A percentile compares a stretch with the other conserved stretches of the same genome.
Conservation (phyloP, 1,140 invertebrate genomes). For the Orussus abietinus region DNA sequence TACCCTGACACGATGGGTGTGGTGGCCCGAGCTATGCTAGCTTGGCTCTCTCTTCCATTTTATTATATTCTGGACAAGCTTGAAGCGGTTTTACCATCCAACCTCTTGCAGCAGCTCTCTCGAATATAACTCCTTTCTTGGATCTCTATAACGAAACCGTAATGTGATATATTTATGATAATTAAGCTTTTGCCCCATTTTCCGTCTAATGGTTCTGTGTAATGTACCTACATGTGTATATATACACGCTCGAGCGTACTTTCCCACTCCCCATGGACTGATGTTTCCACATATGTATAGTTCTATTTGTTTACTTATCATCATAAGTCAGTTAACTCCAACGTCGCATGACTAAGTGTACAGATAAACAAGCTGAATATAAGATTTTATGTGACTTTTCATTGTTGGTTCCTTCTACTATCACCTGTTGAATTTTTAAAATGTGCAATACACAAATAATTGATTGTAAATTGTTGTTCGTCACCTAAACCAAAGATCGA, state of each 20-base stretch:
- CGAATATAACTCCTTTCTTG: slow-evolving; percentile 61
- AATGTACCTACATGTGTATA: slow-evolving; percentile 10
- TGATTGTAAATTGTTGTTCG: too few species aligned
- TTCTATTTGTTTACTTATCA: slow-evolving; percentile 28
- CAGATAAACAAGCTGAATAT: slow-evolving; percentile 2
- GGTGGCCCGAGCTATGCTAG: slow-evolving; percentile 75
- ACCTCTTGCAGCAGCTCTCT: slow-evolving; percentile 78
- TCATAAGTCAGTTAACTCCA: slow-evolving; percentile 23
- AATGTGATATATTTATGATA: slow-evolving; percentile 46
- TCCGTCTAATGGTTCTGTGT: slow-evolving; percentile 6
- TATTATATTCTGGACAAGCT: slow-evolving; percentile 81
- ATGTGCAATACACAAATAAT: too few species aligned
- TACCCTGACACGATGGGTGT: slow-evolving; percentile 91
- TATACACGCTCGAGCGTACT: slow-evolving; percentile 7
- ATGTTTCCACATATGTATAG: slow-evolving; percentile 27
- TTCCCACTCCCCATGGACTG: slow-evolving; percentile 27
- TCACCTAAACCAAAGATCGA: too few species aligned
- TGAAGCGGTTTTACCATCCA: slow-evolving; percentile 77
- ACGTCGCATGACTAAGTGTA: slow-evolving; percentile 5
- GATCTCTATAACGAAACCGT: slow-evolving; percentile 34
- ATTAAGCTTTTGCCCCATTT: slow-evolving; percentile 24
- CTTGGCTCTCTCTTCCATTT: slow-evolving; percentile 78
- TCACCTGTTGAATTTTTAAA: too few species aligned
- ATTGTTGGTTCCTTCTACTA: too few species aligned
- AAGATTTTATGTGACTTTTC: too few species aligned